A percentile compares a stretch with the other conserved stretches of the same genome.
Conservation (phyloP, 1,140 invertebrate species). For the Trissolcus basalis region DNA sequence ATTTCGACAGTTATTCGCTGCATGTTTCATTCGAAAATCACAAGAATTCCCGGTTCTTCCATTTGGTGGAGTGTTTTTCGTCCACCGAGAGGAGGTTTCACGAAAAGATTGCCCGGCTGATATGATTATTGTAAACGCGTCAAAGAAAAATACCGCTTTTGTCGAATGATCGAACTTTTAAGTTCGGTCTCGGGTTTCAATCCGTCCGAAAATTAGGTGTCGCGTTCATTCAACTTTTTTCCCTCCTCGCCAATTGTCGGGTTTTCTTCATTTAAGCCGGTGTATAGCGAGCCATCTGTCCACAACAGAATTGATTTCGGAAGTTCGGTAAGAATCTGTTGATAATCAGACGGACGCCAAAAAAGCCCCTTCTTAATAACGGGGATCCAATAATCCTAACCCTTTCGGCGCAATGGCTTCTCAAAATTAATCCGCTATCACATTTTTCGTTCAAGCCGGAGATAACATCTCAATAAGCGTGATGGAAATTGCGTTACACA, state of each 20-base stretch:
- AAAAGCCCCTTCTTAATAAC: not conserved
- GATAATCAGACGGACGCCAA: not conserved
- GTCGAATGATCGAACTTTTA: conserved; percentile 50
- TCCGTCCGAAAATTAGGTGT: conserved; percentile 68
- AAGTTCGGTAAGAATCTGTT: conserved; percentile 20
- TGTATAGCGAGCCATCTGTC: conserved; percentile 51
- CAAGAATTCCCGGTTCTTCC: not conserved
- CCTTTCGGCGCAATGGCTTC: not conserved
- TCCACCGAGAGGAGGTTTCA: conserved; percentile 64
- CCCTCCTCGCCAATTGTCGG: conserved; percentile 6
- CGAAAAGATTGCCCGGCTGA: conserved; percentile 71
- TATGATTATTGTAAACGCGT: conserved; percentile 73
- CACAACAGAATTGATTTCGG: conserved; percentile 18
- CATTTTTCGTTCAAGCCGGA: not conserved
- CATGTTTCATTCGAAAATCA: not conserved
- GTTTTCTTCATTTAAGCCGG: conserved; percentile 35
- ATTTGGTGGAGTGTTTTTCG: conserved; percentile 59
- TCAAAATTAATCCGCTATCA: not conserved
- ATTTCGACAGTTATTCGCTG: not conserved
- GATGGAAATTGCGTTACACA: no score
- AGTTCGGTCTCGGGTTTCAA: conserved; percentile 61
- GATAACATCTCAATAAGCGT: not conserved
- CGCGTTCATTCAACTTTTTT: conserved; percentile 56
- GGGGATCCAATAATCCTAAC: not conserved
- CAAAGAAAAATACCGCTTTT: conserved; percentile 72